These are phyloP conservation scores for Drosophila antonietae DNA, from an alignment of 2,888 invertebrate species.

Conservation along the genomic window DNA sequence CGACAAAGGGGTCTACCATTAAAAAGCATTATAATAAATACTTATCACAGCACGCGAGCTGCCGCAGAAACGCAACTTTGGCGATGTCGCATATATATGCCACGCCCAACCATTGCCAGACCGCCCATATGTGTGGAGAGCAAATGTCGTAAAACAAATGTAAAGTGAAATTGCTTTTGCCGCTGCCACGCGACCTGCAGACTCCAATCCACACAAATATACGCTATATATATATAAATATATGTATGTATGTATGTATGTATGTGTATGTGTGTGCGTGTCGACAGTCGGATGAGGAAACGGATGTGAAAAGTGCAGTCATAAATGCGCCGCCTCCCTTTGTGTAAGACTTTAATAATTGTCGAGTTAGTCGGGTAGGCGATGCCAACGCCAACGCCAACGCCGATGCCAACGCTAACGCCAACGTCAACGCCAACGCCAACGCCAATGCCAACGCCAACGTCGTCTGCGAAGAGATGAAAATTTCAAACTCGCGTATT, in stretches of 20 bases:
- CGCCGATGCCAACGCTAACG: background rate
- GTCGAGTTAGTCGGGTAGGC: constrained; percentile 53
- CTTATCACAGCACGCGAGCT: constrained; percentile 63
- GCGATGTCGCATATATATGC: constrained; percentile 59
- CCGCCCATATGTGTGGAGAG: constrained; percentile 41
- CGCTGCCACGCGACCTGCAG: constrained; percentile 68
- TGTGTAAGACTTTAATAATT: constrained; percentile 78
- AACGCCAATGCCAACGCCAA: constrained; percentile 13
- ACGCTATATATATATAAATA: background rate
- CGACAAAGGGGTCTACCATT: constrained; percentile 62
- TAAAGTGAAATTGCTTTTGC: constrained; percentile 79
- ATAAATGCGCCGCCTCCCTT: constrained; percentile 75
- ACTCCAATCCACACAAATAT: constrained; percentile 42
- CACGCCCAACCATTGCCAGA: constrained; percentile 40
- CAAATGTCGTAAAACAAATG: constrained; percentile 79
- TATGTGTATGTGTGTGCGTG: constrained; percentile 46
- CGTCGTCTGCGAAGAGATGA: constrained; percentile 45
- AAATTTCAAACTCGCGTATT: constrained; percentile 72
- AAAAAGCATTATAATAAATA: constrained; percentile 80
- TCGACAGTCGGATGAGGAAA: constrained; percentile 74
- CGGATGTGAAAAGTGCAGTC: constrained; percentile 80
- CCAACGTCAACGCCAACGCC: background rate
- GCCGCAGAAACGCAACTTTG: constrained; percentile 47
- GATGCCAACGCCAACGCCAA: constrained; percentile 9
- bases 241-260: background rate